Base-by-base conservation (phyloP, 2,888 invertebrate genomes). In the Yponomeuta malinellus region DNA sequence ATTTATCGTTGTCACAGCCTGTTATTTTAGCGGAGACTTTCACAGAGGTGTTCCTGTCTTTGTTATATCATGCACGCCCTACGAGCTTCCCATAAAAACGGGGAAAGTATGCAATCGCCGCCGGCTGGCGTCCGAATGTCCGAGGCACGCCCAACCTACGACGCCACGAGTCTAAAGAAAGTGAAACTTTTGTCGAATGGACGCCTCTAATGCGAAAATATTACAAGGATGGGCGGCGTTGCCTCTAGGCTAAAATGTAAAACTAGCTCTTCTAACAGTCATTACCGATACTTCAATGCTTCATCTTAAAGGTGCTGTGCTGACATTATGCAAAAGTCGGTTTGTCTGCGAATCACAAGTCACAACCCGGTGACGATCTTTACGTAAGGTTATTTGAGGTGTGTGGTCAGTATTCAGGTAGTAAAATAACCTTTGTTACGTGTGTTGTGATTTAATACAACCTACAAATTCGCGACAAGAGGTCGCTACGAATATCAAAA, bases 21-120 rank as follows among this genome's bases (percentile, higher is more conserved):
- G 72, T 72, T 73, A 72, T 73, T 76, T 76, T 74, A 74, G 73
- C 76, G 71, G 68, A 70, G 76, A 77, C 84, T 86, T 85, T 87
- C 85, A 80, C 84, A 78, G 52, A 15, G 48, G 37, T n/a, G 15
- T 70, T 70, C 63, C 48, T 59, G 48, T 48, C 43, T 70, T 86
- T 67, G 71, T 66, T 85, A 82, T 83, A 78, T 83, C 79, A 86
- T 80, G 81, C 78, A 76, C 78, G 83, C 82, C 83, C 84, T 83
- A 80, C 81, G 80, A 83, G 82, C 84, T 87, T 90, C 86, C 86
- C 87, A 90, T 88, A 89, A 89, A 88, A 90, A 89, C 89, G 86
- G 89, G 90, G 90, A 90, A 91, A 91, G 90, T 89, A 82, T 86
- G 80, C 86, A 85, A 88, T 88, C 82, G 84, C 79, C 82, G 84